phyloP scores from a whole-genome alignment of 1,140 invertebrate species.

The Drosophila seguyi region DNA sequence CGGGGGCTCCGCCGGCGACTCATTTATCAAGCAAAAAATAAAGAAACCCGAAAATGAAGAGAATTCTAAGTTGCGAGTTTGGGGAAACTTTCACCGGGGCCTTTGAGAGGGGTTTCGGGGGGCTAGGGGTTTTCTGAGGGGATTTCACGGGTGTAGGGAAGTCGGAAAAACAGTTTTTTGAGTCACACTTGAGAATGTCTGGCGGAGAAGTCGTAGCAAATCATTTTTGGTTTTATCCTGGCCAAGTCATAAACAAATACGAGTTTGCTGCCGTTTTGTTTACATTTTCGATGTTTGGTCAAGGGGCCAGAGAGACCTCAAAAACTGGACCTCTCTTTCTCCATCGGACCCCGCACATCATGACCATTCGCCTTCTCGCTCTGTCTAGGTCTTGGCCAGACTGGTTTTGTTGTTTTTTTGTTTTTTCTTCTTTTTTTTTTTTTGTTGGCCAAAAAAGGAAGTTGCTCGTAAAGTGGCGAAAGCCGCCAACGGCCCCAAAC shows the following conservation, averaged over 20 bases:
- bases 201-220: conserved; percentile 30
- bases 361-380: conserved; percentile 6
- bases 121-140: not conserved
- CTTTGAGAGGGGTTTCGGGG: not conserved
- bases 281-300: conserved; percentile 56
- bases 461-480: conserved; percentile 81
- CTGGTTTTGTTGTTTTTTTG: conserved; percentile 64
- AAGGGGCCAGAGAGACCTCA: conserved; percentile 31
- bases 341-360: not conserved
- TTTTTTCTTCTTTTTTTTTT: conserved; percentile 16
- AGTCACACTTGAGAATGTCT: conserved; percentile 45
- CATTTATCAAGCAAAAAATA: conserved; percentile 53
- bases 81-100: conserved; percentile 42
- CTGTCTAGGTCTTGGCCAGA: conserved; percentile 47
- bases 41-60: conserved; percentile 54
- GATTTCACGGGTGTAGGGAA: not conserved
- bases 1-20: conserved; percentile 43
- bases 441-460: conserved; percentile 72
- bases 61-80: conserved; percentile 43
- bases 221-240: conserved; percentile 25
- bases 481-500: conserved; percentile 60
- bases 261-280: conserved; percentile 60
- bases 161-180: conserved; percentile 10
- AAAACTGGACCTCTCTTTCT: conserved; percentile 40
- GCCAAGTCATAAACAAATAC: conserved; percentile 42